phyloP scores from a whole-genome alignment of 2,797 vertebrate species.

The Peromyscus nudipes region DNA sequence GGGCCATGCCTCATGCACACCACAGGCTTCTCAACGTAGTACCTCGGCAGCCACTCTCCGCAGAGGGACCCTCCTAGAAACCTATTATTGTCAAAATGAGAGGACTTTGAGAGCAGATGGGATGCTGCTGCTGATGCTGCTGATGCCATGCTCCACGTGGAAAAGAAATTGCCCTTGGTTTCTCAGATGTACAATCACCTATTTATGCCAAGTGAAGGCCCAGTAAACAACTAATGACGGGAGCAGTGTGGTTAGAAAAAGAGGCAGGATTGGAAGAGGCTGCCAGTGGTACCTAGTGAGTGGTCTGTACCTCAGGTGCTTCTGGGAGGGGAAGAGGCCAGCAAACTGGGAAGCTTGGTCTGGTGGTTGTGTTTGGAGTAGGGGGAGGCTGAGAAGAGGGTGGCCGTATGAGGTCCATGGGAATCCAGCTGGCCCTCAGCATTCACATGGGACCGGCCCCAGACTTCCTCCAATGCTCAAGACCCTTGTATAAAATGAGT shows the following conservation, averaged over 20 bases:
- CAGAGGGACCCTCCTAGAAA: not conserved
- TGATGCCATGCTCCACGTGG: not conserved
- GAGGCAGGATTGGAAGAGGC: not conserved
- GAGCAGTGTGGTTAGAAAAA: not conserved
- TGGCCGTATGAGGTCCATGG: not conserved
- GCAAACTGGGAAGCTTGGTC: not conserved
- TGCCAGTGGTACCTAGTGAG: rapidly evolving
- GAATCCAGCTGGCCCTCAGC: not conserved
- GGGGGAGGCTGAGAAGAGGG: not conserved
- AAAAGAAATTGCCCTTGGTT: not conserved
- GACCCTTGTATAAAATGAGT: not conserved
- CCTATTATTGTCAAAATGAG: not conserved
- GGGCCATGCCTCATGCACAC: not conserved
- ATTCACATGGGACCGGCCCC: not conserved
- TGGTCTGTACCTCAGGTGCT: not conserved
- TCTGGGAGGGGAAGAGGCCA: not conserved
- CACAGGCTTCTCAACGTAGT: not conserved
- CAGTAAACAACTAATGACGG: not conserved
- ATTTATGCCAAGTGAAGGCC: not conserved
- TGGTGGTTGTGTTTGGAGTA: not conserved
- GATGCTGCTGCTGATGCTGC: too few relatives aligned
- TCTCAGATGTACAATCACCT: not conserved
- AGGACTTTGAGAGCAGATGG: not conserved
- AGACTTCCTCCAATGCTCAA: not conserved
- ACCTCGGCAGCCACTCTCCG: not conserved